Evolutionary conservation across 2,113 vertebrate genomes (phyloP).

Genomic region (Esox niger): DNA sequence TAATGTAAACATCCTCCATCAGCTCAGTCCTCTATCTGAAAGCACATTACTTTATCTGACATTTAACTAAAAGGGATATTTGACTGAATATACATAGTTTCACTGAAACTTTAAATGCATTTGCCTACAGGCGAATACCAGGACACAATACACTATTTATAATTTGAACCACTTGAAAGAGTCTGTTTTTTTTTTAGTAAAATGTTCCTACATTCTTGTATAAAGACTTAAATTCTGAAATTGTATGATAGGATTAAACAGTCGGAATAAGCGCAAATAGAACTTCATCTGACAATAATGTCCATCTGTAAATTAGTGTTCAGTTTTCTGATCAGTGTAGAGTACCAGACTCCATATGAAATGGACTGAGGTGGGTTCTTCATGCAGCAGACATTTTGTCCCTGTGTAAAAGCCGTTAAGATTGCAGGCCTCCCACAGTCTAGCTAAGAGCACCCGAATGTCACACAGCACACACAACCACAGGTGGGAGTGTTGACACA

Average conservation of each 20-base stretch:
- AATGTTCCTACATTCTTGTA: no score
- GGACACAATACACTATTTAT: no score
- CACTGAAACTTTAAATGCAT: neutral
- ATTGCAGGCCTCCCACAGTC: slow-evolving; percentile 66
- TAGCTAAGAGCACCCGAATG: slow-evolving; percentile 31
- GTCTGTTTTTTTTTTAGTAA: no score
- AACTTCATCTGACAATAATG: no score
- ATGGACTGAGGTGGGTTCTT: slow-evolving; percentile 21
- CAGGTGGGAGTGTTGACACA: slow-evolving; percentile 62
- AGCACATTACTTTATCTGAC: neutral
- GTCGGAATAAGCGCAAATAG: no score
- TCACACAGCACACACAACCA: slow-evolving; percentile 53
- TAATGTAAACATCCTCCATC: slow-evolving; percentile 16
- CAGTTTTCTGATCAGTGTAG: no score
- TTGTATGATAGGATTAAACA: no score
- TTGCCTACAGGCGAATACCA: neutral
- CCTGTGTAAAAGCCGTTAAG: slow-evolving; percentile 50
- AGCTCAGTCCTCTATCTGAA: neutral
- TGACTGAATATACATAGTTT: neutral
- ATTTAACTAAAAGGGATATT: neutral
- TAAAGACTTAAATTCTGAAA: no score
- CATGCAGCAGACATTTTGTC: slow-evolving; percentile 33
- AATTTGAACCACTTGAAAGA: no score
- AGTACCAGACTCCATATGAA: neutral
- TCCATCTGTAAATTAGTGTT: no score